Evolutionary conservation across 1,140 invertebrate genomes (phyloP).

Genomic region (Ectropis grisescens): DNA sequence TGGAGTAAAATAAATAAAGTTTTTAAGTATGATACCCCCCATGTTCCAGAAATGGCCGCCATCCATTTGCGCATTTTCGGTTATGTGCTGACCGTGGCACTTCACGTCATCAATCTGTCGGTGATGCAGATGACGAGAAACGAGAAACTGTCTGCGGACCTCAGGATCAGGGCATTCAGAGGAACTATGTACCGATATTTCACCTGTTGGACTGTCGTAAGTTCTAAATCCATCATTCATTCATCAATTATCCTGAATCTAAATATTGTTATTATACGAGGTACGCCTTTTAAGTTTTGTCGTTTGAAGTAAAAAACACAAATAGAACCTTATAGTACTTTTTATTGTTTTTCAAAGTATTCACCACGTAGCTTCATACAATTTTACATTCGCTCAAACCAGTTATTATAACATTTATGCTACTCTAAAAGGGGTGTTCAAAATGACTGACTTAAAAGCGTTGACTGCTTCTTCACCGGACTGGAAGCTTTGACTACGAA

Average conservation of each 20-base stretch:
- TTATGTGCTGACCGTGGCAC: background rate
- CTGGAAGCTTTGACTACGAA: too few species aligned
- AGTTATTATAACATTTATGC: too few species aligned
- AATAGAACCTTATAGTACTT: too few species aligned
- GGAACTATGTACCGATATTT: conserved; percentile 3
- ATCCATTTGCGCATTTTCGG: conserved; percentile 1
- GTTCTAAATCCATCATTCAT: background rate
- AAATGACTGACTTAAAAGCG: too few species aligned
- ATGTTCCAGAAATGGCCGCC: background rate
- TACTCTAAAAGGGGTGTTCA: too few species aligned
- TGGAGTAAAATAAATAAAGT: conserved; percentile 7
- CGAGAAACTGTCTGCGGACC: conserved; percentile 4
- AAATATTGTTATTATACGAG: too few species aligned
- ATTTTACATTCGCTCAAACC: too few species aligned
- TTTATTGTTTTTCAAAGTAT: too few species aligned
- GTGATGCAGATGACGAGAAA: conserved; percentile 2
- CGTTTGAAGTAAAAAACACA: too few species aligned
- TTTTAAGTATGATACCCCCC: conserved; percentile 4
- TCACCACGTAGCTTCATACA: too few species aligned
- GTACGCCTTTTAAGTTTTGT: too few species aligned
- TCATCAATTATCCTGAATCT: background rate
- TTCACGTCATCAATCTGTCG: background rate
- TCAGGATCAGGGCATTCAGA: background rate
- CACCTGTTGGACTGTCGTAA: conserved; percentile 9
- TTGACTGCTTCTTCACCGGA: too few species aligned